Percentiles rank a stretch among this genome's conserved stretches.
phyloP scores from a whole-genome alignment of 2,888 invertebrate species.

The Drosophila tripunctata region DNA sequence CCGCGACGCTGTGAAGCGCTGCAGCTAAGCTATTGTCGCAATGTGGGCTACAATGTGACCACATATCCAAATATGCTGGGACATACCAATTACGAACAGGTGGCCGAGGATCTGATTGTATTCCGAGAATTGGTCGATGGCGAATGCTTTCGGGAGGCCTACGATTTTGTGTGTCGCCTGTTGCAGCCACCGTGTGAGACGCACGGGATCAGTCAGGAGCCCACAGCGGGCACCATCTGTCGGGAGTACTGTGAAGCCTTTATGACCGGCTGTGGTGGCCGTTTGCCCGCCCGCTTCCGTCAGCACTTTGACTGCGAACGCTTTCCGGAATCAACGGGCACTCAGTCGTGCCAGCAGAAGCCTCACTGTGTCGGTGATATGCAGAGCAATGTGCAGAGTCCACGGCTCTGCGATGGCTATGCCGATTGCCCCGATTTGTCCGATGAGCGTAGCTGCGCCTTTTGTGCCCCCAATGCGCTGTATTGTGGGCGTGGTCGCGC shows the following conservation, averaged over 20 bases:
- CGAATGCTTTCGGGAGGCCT: conserved; percentile 94
- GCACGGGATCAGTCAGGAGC: conserved; percentile 86
- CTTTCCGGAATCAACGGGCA: conserved; percentile 91
- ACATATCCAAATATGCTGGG: conserved; percentile 92
- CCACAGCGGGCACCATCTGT: conserved; percentile 85
- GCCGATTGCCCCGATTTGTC: conserved; percentile 93
- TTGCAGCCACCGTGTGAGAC: conserved; percentile 92
- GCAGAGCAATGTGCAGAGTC: conserved; percentile 89
- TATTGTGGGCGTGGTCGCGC: conserved; percentile 92
- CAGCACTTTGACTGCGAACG: conserved; percentile 90
- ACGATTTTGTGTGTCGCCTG: conserved; percentile 94
- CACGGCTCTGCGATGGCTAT: conserved; percentile 93
- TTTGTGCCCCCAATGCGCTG: conserved; percentile 89
- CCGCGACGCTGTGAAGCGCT: conserved; percentile 88
- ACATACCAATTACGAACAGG: conserved; percentile 87
- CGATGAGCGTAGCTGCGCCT: conserved; percentile 92
- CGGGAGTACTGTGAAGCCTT: conserved; percentile 94
- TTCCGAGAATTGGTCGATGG: conserved; percentile 95
- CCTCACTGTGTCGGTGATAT: conserved; percentile 92
- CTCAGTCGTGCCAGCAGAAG: conserved; percentile 90
- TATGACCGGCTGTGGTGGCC: conserved; percentile 91
- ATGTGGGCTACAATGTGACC: conserved; percentile 91
- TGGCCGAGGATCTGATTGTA: conserved; percentile 90
- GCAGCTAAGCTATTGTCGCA: conserved; percentile 89
- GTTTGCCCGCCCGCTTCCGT: conserved; percentile 89